These are phyloP conservation scores for Ptilonorhynchus violaceus DNA, from an alignment of 2,113 vertebrate species.

Conservation along the genomic window DNA sequence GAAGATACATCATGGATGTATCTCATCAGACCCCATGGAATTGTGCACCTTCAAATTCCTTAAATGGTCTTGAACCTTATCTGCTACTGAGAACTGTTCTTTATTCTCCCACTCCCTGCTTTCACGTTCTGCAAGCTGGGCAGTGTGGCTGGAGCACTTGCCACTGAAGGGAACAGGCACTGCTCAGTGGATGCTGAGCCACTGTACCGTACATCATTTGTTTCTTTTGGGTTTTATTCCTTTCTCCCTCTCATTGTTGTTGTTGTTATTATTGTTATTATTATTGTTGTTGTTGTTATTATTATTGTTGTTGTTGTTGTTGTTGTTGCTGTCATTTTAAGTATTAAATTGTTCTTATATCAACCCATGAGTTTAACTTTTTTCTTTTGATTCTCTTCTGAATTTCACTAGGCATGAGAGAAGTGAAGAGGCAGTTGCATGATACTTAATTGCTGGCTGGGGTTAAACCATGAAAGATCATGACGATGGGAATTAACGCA, in stretches of 20 bases:
- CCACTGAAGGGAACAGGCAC: neutral
- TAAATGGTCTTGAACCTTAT: neutral
- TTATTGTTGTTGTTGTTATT: neutral
- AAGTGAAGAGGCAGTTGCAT: neutral
- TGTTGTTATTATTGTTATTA: neutral
- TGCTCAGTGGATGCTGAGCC: neutral
- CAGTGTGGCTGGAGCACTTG: neutral
- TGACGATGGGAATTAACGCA: neutral
- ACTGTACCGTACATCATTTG: neutral
- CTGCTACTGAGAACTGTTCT: neutral
- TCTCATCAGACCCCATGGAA: neutral
- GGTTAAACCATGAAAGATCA: neutral
- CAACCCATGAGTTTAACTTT: neutral
- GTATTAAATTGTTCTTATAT: neutral
- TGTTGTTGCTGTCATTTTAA: neutral
- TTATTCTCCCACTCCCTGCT: neutral
- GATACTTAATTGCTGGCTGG: neutral
- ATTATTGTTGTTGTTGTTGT: neutral
- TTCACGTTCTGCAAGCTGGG: neutral
- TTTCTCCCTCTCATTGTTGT: neutral
- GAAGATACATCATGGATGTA: neutral
- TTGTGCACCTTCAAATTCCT: neutral
- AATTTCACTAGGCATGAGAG: neutral
- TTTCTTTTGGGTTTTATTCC: neutral
- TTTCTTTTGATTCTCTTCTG: neutral